phyloP scores from a whole-genome alignment of 1,140 invertebrate species.

The Dendroctonus valens region DNA sequence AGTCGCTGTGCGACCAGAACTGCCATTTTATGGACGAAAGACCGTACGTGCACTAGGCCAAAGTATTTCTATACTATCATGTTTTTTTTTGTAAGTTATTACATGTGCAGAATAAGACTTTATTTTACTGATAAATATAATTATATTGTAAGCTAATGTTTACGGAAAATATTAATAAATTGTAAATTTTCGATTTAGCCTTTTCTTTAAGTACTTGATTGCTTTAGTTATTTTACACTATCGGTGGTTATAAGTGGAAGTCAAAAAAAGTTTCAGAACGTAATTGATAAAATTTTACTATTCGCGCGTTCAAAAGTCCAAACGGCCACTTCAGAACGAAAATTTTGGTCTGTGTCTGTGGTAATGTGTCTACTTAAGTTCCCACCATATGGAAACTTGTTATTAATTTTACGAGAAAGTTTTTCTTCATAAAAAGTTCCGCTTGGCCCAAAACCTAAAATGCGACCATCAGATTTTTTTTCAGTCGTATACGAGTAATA shows the following conservation, averaged over 20 bases:
- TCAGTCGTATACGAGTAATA: neutral
- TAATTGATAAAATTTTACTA: too few species aligned
- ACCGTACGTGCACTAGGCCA: constrained; percentile 48
- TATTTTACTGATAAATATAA: constrained; percentile 37
- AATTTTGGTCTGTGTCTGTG: too few species aligned
- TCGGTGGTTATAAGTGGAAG: too few species aligned
- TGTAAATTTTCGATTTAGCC: constrained; percentile 5
- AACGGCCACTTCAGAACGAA: too few species aligned
- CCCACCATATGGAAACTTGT: neutral
- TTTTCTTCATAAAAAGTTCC: too few species aligned
- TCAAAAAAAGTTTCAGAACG: too few species aligned
- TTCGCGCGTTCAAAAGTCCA: too few species aligned
- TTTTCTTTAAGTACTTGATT: constrained; percentile 1
- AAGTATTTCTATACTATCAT: constrained; percentile 47
- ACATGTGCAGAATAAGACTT: constrained; percentile 41
- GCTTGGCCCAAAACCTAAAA: too few species aligned
- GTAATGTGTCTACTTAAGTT: too few species aligned
- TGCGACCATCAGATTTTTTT: too few species aligned
- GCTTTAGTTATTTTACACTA: too few species aligned
- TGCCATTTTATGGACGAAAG: constrained; percentile 38
- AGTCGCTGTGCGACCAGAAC: constrained; percentile 36
- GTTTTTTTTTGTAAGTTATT: constrained; percentile 47
- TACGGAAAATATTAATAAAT: constrained; percentile 17
- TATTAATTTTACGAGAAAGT: neutral
- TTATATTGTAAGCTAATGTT: constrained; percentile 33